These are phyloP conservation scores for Chironomus tentans DNA, from an alignment of 2,888 invertebrate genomes.

Conservation along the genomic window DNA sequence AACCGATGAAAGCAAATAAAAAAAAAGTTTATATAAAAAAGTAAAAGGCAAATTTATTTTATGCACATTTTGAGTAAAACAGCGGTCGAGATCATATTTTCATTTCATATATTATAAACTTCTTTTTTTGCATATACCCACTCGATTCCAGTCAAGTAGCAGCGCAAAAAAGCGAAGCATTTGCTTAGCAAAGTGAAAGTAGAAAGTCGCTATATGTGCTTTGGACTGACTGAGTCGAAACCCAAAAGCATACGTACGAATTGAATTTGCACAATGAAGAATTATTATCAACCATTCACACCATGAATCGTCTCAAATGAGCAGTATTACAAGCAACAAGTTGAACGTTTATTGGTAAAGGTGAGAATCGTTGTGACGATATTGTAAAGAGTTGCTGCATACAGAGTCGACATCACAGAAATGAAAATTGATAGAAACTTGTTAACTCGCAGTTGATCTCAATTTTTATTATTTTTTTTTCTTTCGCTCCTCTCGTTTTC, in stretches of 20 bases:
- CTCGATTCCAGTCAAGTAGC: neutral
- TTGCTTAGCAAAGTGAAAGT: neutral
- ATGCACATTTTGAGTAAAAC: neutral
- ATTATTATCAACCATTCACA: too few species aligned
- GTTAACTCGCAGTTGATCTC: neutral
- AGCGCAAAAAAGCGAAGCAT: neutral
- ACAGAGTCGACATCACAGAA: neutral
- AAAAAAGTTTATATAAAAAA: neutral
- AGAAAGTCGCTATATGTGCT: slow-evolving; percentile 6
- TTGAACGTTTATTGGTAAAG: too few species aligned
- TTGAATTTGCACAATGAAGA: neutral
- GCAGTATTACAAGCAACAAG: too few species aligned
- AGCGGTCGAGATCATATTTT: neutral
- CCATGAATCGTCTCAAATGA: too few species aligned
- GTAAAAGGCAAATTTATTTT: slow-evolving; percentile 3
- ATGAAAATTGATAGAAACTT: neutral
- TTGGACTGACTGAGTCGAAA: neutral
- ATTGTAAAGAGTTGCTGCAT: neutral
- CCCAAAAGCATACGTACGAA: neutral
- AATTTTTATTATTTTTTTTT: neutral
- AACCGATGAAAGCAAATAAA: neutral
- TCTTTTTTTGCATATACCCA: neutral
- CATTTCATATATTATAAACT: neutral
- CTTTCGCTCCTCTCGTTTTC: too few species aligned
- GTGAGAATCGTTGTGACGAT: neutral